Evolutionary conservation across 2,888 invertebrate species (phyloP).

Genomic region (Abrostola triplasia): DNA sequence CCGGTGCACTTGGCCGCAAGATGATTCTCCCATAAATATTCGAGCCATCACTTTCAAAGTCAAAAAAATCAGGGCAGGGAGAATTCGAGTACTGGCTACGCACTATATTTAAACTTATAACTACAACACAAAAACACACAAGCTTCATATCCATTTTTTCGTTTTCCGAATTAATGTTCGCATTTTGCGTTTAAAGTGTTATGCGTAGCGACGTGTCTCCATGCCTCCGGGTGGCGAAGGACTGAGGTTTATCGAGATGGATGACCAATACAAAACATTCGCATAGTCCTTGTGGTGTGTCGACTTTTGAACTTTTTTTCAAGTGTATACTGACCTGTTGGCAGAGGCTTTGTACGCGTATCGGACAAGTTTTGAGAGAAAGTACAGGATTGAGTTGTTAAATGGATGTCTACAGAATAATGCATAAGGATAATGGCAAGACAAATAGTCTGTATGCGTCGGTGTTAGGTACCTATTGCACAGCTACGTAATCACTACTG

Average conservation of each 20-base stretch:
- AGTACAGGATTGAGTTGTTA: neutral
- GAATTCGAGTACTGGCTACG: slow-evolving; percentile 66
- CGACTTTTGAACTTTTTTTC: slow-evolving; percentile 45
- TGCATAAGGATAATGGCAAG: too few species aligned
- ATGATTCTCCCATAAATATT: slow-evolving; percentile 65
- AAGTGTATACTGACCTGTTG: slow-evolving; percentile 1
- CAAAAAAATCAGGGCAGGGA: slow-evolving; percentile 76
- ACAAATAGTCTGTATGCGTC: too few species aligned
- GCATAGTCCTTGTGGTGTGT: slow-evolving; percentile 29
- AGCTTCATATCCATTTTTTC: slow-evolving; percentile 57
- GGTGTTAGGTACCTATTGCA: too few species aligned
- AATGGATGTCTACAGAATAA: neutral
- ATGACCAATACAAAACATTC: slow-evolving; percentile 46
- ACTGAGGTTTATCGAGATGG: slow-evolving; percentile 60
- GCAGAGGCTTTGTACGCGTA: neutral
- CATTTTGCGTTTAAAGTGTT: slow-evolving; percentile 50
- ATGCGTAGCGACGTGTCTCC: slow-evolving; percentile 57
- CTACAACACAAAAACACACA: slow-evolving; percentile 55
- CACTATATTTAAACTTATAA: slow-evolving; percentile 60
- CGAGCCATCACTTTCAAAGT: slow-evolving; percentile 67
- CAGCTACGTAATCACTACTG: too few species aligned
- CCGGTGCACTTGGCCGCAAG: slow-evolving; percentile 62
- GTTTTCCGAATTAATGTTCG: slow-evolving; percentile 31
- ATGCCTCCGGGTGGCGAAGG: slow-evolving; percentile 56
- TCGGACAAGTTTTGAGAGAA: slow-evolving; percentile 6